Conservation (phyloP, 92 coral and sea anemone genomes). For the Bergia puertoricense region DNA sequence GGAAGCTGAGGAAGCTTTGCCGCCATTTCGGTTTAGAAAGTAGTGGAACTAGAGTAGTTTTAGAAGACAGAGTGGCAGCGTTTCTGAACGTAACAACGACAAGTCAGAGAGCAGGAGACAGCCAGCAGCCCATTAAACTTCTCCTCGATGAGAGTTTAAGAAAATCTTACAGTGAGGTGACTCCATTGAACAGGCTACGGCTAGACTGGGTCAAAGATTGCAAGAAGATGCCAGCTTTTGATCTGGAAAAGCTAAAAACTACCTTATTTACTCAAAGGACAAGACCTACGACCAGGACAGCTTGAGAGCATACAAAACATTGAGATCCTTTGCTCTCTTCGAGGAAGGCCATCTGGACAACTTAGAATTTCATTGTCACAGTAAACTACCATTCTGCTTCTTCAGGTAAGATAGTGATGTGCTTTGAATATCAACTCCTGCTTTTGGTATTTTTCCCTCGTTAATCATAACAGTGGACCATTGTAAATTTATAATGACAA, state of each 20-base stretch:
- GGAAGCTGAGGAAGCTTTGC: conserved; percentile 34
- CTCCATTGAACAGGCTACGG: conserved; percentile 13
- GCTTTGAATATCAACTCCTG: not conserved
- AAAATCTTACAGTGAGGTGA: conserved; percentile 11
- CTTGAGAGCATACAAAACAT: conserved; percentile 33
- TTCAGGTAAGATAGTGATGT: not conserved
- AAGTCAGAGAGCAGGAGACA: conserved; percentile 10
- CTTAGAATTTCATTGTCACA: conserved; percentile 7
- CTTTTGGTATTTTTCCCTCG: not conserved
- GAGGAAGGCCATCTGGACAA: conserved; percentile 46
- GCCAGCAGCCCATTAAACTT: conserved; percentile 15
- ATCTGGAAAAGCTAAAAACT: conserved; percentile 19
- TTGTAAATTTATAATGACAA: not conserved
- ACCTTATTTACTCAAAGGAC: conserved; percentile 38
- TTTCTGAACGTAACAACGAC: conserved; percentile 9
- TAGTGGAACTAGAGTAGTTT: conserved; percentile 28
- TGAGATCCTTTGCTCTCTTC: conserved; percentile 18
- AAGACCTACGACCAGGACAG: conserved; percentile 38
- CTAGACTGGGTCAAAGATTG: conserved; percentile 33
- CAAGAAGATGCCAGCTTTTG: conserved; percentile 16
- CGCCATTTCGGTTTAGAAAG: conserved; percentile 21
- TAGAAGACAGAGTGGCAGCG: conserved; percentile 37
- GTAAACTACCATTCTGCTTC: conserved; percentile 7
- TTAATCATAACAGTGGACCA: not conserved
- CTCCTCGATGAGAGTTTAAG: conserved; percentile 22